Conservation (phyloP, 2,888 invertebrate species). For the Andrena flavipes region DNA sequence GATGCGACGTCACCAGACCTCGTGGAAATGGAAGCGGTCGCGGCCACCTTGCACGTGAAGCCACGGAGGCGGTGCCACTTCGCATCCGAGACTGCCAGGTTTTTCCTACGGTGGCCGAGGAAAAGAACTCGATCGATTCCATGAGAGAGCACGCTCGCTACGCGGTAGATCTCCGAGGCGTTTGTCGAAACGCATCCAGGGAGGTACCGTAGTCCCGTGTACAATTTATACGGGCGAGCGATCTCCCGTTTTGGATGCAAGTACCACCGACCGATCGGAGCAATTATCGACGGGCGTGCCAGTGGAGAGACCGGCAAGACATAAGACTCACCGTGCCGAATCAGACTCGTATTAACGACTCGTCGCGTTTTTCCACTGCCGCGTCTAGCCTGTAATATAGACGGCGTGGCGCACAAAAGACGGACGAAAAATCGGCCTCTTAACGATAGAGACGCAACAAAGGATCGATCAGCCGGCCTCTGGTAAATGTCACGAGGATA, state of each 20-base stretch:
- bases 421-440: not conserved
- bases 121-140: conserved; percentile 69
- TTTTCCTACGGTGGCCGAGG: conserved; percentile 56
- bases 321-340: not conserved
- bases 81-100: conserved; percentile 41
- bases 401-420: conserved; percentile 8
- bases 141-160: conserved; percentile 54
- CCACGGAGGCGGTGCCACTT: conserved; percentile 46
- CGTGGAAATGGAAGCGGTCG: conserved; percentile 70
- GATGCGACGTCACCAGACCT: conserved; percentile 61
- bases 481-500: conserved; percentile 46
- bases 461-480: conserved; percentile 36
- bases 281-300: conserved; percentile 64
- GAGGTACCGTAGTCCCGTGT: not conserved
- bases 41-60: conserved; percentile 56
- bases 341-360: not conserved
- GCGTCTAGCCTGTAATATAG: not conserved
- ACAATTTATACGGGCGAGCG: conserved; percentile 3
- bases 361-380: not conserved
- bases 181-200: conserved; percentile 67
- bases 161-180: conserved; percentile 68
- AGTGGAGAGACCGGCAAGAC: not conserved
- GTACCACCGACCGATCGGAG: conserved; percentile 53
- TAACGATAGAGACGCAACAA: conserved; percentile 8
- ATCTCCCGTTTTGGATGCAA: conserved; percentile 57